A percentile compares a stretch with the other conserved stretches of the same genome.
These are phyloP conservation scores for Urocitellus parryii DNA, from an alignment of 2,113 vertebrate species.

Conservation along the genomic window DNA sequence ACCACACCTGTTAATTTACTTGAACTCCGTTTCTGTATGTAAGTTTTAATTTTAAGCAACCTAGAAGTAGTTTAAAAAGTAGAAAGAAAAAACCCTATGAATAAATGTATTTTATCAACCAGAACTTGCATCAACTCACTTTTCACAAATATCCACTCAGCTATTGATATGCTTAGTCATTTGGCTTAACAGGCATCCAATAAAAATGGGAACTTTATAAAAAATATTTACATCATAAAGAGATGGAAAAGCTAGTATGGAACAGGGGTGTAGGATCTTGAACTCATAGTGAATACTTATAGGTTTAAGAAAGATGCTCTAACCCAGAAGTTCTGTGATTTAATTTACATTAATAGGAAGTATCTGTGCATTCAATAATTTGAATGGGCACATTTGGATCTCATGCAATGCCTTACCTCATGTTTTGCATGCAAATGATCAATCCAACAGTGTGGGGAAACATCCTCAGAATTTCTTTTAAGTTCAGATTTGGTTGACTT, in stretches of 20 bases:
- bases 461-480: not conserved
- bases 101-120: not conserved
- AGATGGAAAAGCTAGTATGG: not conserved
- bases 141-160: not conserved
- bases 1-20: not conserved
- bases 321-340: not conserved
- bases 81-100: not conserved
- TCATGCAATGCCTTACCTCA: not conserved
- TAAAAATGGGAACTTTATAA: not conserved
- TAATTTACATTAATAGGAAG: not conserved
- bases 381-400: not conserved
- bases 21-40: not conserved
- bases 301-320: not conserved
- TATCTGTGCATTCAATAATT: not conserved
- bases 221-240: not conserved
- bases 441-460: not conserved
- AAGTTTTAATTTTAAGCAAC: not conserved
- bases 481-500: not conserved
- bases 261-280: not conserved
- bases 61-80: slow-evolving; percentile 43
- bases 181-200: not conserved
- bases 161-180: not conserved
- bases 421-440: not conserved
- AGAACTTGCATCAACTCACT: not conserved
- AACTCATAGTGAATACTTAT: not conserved